Base-by-base conservation (phyloP, 1,140 invertebrate species). In the Micrasema minimum region DNA sequence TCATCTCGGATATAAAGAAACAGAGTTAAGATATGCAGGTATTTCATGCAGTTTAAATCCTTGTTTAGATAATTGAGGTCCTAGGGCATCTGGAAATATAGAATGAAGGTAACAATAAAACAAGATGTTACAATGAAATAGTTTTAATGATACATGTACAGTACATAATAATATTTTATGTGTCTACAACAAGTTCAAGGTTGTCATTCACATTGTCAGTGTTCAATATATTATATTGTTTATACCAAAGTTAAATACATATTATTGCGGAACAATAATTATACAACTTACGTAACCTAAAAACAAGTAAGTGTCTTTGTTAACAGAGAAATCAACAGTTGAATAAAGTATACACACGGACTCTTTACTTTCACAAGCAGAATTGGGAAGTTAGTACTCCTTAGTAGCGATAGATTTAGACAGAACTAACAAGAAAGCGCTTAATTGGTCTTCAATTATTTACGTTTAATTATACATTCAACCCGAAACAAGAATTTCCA, bases 171-270 rank as follows among this genome's bases (percentile, higher is more conserved):
- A 77, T 73, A 77, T 76, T 78, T 79, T 76, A 77, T 77, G 77
- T 77, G 72, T 79, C 77, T 75, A 77, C 77, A 78, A 78, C 74
- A 76, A 76, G 76, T 75, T 77, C 76, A 77, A 78, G 75, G 12
- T 55, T 41, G 31, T 50, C 62, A 31, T 14, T 46, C 45, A 66
- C 48, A 22, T 50, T 38, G 45, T 66, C 62, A 66, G 62, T 51
- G 26, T 66, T 66, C 26, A 66, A 64, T 64, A 51, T 41, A n/a
- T n/a, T n/a, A 31, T 31, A 31, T 31, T 31, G 26, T 31, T 31
- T 31, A 31, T 31, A 48, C 62, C 62, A 22, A 51, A 46, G 38
- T 51, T 48, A n/a, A 57, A 57, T 57, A 57, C 22, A 37, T 14
- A 16, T 46, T 55, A 55, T 55, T 41, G 55, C 51, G 37, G 37